phyloP scores from a whole-genome alignment of 2,113 vertebrate species.

The Gallinago undulata region DNA sequence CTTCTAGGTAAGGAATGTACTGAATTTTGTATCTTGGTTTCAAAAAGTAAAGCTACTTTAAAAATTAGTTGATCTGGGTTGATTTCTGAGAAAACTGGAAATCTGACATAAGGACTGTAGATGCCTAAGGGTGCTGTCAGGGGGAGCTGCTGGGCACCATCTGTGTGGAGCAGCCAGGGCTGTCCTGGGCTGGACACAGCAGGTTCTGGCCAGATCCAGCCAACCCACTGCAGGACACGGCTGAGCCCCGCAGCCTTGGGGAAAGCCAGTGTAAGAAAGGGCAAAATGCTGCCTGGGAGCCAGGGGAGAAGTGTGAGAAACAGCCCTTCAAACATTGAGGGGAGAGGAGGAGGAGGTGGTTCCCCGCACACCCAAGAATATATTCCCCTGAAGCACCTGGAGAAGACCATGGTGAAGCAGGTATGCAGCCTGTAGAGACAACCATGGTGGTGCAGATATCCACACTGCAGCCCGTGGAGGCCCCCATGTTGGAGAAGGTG shows the following conservation, averaged over 20 bases:
- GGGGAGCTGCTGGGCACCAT: neutral
- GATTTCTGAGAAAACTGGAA: neutral
- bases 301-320: no score
- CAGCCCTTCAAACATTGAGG: fast-evolving
- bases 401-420: fast-evolving
- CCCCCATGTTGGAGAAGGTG: neutral
- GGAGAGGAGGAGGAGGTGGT: fast-evolving
- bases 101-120: fast-evolving
- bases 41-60: neutral
- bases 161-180: neutral
- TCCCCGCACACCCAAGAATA: fast-evolving
- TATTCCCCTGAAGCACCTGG: neutral
- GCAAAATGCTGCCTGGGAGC: fast-evolving
- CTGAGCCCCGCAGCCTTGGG: neutral
- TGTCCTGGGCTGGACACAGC: no score
- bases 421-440: fast-evolving
- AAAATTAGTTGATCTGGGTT: neutral
- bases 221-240: fast-evolving
- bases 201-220: neutral
- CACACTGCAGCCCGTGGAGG: neutral
- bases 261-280: neutral
- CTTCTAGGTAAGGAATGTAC: neutral
- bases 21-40: neutral
- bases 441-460: neutral
- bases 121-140: fast-evolving